Evolutionary conservation across 2,113 vertebrate species (phyloP).

Genomic region (Leiothrix lutea): DNA sequence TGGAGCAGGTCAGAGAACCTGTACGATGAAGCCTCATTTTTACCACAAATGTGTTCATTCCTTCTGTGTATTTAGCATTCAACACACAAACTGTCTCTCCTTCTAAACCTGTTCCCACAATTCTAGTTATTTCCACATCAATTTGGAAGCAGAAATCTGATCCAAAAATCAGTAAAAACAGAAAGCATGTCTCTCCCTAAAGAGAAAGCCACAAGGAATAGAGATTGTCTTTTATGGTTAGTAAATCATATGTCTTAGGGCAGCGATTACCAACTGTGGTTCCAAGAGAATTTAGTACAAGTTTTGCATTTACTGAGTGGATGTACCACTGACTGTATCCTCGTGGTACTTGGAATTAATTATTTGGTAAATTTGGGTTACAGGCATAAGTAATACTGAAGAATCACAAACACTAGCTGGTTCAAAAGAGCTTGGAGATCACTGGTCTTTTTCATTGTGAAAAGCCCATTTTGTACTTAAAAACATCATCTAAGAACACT

Average conservation of each 20-base stretch:
- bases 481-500: not conserved
- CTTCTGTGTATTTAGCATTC: not conserved
- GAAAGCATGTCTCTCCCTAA: not conserved
- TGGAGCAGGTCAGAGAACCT: not conserved
- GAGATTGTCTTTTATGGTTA: not conserved
- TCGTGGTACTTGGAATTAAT: not conserved
- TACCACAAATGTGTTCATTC: not conserved
- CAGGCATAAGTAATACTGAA: not conserved
- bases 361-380: not conserved
- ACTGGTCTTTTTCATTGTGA: not conserved
- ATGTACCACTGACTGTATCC: not conserved
- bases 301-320: not conserved
- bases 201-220: not conserved
- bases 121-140: not conserved
- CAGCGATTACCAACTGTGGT: not conserved
- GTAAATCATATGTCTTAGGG: not conserved
- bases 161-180: not conserved
- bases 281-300: not conserved
- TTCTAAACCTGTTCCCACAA: not conserved
- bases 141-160: not conserved
- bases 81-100: not conserved
- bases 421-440: not conserved
- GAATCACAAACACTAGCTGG: not conserved
- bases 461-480: not conserved
- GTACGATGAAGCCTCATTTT: not conserved